Conservation (phyloP, 2,797 vertebrate genomes). For the Neosilurus hyrtlii region DNA sequence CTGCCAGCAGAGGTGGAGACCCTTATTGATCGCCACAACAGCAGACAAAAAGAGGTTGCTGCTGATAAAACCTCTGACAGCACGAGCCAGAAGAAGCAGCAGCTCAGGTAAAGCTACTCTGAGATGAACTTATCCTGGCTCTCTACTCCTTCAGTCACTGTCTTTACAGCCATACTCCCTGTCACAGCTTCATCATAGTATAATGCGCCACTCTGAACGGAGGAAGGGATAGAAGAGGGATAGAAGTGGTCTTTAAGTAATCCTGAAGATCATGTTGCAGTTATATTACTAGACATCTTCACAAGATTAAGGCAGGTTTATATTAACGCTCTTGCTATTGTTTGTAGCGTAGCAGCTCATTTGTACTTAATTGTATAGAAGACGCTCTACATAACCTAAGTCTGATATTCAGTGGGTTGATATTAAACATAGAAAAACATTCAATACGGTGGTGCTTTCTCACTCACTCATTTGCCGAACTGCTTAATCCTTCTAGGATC, state of each 20-base stretch:
- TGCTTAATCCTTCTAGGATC: too few relatives aligned
- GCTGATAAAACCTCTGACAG: conserved; percentile 8
- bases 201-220: not conserved
- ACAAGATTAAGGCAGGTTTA: not conserved
- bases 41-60: conserved; percentile 15
- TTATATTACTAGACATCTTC: not conserved
- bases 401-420: not conserved
- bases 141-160: not conserved
- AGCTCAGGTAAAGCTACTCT: not conserved
- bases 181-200: not conserved
- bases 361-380: not conserved
- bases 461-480: too few relatives aligned
- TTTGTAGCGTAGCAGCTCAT: too few relatives aligned
- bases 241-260: not conserved
- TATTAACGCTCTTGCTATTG: too few relatives aligned
- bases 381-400: not conserved
- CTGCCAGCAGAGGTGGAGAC: conserved; percentile 20
- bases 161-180: not conserved
- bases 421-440: too few relatives aligned
- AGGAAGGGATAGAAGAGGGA: not conserved
- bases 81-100: not conserved
- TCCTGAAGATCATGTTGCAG: not conserved
- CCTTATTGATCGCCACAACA: conserved; percentile 11
- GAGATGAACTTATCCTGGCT: not conserved
- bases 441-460: too few relatives aligned